Evolutionary conservation across 2,797 vertebrate species (phyloP).

Genomic region (Micrastur ruficollis): DNA sequence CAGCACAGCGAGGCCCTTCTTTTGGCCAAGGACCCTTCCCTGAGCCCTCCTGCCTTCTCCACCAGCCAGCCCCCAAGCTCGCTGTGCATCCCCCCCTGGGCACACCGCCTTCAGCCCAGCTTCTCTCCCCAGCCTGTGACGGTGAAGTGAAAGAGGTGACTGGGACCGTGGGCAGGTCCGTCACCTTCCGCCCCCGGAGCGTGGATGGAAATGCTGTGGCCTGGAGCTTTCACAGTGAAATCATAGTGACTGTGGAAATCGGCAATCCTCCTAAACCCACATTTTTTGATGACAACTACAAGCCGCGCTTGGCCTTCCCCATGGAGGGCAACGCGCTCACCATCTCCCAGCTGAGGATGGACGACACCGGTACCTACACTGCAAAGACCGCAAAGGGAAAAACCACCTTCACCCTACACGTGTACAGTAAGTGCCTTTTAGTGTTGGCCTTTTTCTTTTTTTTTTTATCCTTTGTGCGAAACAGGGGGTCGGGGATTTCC

Average conservation of each 20-base stretch:
- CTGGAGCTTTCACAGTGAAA: background rate
- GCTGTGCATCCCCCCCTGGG: accelerated
- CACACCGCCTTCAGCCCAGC: accelerated
- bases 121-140: background rate
- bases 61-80: background rate
- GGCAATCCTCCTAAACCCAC: accelerated
- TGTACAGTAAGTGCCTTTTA: slow-evolving; percentile 24
- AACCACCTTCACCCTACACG: background rate
- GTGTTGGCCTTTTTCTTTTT: accelerated
- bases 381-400: accelerated
- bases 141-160: accelerated
- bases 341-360: slow-evolving; percentile 2
- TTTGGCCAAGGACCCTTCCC: background rate
- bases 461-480: background rate
- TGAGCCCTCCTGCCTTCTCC: no score
- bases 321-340: background rate
- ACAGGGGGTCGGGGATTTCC: accelerated
- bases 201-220: accelerated
- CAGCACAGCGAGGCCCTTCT: background rate
- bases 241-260: background rate
- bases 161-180: accelerated
- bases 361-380: background rate
- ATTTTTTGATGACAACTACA: accelerated
- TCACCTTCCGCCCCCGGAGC: background rate
- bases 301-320: background rate